A percentile compares a stretch with the other conserved stretches of the same genome.
Conservation (phyloP, 2,888 invertebrate genomes). For the Coenonympha glycerion region DNA sequence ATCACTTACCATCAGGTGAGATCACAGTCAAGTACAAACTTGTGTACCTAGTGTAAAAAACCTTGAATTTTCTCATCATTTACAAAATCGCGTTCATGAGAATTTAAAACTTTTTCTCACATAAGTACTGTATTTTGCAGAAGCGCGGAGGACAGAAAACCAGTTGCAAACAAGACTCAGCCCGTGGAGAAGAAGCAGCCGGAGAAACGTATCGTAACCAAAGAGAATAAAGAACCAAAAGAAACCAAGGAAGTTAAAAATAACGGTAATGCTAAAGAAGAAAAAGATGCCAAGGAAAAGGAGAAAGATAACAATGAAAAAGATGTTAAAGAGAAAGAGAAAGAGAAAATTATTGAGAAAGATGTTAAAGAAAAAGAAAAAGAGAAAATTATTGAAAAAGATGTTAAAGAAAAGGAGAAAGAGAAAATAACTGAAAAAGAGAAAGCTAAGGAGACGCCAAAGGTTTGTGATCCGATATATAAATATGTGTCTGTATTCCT, state of each 20-base stretch:
- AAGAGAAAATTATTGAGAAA: conserved; percentile 21
- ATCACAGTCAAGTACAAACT: no score
- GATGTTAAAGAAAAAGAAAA: conserved; percentile 40
- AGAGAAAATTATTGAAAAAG: conserved; percentile 21
- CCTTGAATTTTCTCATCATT: no score
- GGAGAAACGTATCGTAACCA: conserved; percentile 49
- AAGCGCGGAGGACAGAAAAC: conserved; percentile 49
- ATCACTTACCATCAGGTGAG: no score
- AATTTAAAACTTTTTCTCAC: no score
- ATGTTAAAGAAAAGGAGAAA: conserved; percentile 40
- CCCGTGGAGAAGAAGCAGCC: conserved; percentile 43
- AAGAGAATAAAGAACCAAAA: conserved; percentile 62
- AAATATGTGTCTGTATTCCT: no score
- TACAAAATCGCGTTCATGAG: no score
- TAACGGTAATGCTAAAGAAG: conserved; percentile 41
- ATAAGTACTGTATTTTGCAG: no score
- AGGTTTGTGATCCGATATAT: conserved; percentile 30
- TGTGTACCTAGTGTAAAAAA: no score
- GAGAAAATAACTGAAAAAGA: conserved; percentile 21
- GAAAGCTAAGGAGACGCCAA: conserved; percentile 29
- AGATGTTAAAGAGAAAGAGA: conserved; percentile 40
- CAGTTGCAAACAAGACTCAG: conserved; percentile 32
- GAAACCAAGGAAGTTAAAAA: conserved; percentile 47
- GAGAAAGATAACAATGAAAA: conserved; percentile 40
- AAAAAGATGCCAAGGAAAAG: conserved; percentile 32